These are phyloP conservation scores for Rhagonycha lutea DNA, from an alignment of 2,888 invertebrate species.

Conservation along the genomic window DNA sequence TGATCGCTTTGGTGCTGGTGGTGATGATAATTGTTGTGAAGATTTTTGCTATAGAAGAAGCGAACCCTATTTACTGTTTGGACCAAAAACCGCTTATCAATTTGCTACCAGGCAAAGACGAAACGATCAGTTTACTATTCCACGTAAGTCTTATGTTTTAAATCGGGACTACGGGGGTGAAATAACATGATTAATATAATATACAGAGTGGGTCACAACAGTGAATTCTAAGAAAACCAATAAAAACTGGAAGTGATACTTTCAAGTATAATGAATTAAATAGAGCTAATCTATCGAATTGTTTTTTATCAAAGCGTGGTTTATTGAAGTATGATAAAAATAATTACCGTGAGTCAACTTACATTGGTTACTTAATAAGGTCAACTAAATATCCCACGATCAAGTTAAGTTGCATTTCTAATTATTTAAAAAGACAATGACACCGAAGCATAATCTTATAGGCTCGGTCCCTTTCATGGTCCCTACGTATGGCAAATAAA, in stretches of 20 bases:
- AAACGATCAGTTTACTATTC: constrained; percentile 62
- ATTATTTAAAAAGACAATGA: not conserved
- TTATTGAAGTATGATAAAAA: constrained; percentile 9
- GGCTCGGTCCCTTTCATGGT: not conserved
- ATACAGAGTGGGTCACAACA: not conserved
- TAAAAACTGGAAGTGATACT: not conserved
- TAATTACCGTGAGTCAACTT: constrained; percentile 6
- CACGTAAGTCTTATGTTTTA: constrained; percentile 60
- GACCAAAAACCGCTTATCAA: constrained; percentile 77
- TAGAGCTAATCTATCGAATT: not conserved
- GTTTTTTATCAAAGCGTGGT: not conserved
- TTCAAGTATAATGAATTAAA: not conserved
- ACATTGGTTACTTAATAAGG: constrained; percentile 12
- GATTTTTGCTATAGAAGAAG: constrained; percentile 65
- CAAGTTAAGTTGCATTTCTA: constrained; percentile 4
- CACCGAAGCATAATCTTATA: not conserved
- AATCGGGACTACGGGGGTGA: not conserved
- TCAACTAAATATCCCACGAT: constrained; percentile 6
- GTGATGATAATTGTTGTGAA: constrained; percentile 54
- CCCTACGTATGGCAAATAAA: not conserved
- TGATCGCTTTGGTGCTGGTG: constrained; percentile 22
- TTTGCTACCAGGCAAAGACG: constrained; percentile 64
- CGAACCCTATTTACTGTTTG: constrained; percentile 68
- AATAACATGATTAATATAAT: too few species aligned
- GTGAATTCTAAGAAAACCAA: not conserved